phyloP scores from a whole-genome alignment of 2,113 vertebrate genomes.

The Falcunculus frontatus region DNA sequence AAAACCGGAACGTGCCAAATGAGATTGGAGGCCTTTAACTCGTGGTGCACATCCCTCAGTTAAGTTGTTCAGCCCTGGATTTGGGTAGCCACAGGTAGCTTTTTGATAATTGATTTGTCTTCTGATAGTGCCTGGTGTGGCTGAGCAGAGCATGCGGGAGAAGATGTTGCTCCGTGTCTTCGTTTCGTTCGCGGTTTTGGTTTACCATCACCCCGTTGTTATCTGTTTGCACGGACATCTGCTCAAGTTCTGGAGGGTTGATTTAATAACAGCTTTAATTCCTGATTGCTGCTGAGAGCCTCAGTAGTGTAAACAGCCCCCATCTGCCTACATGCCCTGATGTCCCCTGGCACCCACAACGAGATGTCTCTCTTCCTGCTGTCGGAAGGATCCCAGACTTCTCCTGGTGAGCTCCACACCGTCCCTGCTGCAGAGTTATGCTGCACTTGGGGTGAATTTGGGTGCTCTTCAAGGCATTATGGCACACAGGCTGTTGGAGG shows the following conservation, averaged over 20 bases:
- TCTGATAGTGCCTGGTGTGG: background rate
- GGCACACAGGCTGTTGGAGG: background rate
- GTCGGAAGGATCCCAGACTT: background rate
- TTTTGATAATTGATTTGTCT: slow-evolving; percentile 12
- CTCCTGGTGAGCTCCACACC: background rate
- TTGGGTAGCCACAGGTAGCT: background rate
- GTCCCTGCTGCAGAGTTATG: background rate
- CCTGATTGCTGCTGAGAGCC: background rate
- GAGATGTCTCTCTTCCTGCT: background rate
- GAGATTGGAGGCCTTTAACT: background rate
- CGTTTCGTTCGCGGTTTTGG: background rate
- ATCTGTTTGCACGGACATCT: background rate
- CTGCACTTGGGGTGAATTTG: accelerated
- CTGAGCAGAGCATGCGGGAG: background rate
- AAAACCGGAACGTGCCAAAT: background rate
- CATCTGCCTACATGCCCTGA: background rate
- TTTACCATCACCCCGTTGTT: slow-evolving; percentile 34
- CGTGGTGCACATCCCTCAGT: background rate
- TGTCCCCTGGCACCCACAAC: accelerated
- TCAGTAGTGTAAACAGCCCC: background rate
- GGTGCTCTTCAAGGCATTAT: background rate
- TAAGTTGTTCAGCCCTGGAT: background rate
- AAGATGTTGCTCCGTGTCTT: background rate
- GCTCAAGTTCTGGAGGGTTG: slow-evolving; percentile 14
- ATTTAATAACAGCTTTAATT: slow-evolving; percentile 47